Evolutionary conservation across 1,140 invertebrate genomes (phyloP).

Genomic region (Sitophilus oryzae): DNA sequence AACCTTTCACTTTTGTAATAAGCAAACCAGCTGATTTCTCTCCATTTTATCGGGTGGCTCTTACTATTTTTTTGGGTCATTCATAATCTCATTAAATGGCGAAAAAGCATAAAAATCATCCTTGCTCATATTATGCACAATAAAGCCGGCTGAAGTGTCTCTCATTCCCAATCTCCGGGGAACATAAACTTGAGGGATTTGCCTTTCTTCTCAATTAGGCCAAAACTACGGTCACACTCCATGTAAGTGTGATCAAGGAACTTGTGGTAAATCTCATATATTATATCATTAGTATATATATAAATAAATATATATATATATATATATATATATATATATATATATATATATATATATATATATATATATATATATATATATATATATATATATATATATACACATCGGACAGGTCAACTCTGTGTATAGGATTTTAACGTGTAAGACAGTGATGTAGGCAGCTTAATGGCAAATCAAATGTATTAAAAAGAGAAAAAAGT

Average conservation of each 20-base stretch:
- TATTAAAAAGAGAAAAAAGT: no score
- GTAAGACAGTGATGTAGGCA: no score
- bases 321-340: no score
- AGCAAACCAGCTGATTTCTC: constrained; percentile 1
- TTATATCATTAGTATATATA: no score
- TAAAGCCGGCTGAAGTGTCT: neutral
- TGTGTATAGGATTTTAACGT: no score
- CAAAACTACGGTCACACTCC: constrained; percentile 6
- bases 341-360: no score
- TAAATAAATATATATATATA: no score
- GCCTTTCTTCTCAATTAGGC: constrained; percentile 6
- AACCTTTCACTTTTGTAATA: constrained; percentile 6
- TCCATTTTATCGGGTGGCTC: neutral
- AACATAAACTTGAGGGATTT: constrained; percentile 10
- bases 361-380: no score
- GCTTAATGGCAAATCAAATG: no score
- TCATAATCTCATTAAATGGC: neutral
- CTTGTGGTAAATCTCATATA: constrained; percentile 1
- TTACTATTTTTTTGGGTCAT: constrained; percentile 6
- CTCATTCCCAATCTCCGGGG: constrained; percentile 1
- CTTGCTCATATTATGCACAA: constrained; percentile 1
- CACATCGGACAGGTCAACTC: no score
- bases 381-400: no score
- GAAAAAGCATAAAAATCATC: constrained; percentile 8
- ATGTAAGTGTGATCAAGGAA: constrained; percentile 3